Evolutionary conservation across 2,888 invertebrate species (phyloP).

Genomic region (Arrhopalites spinosus): DNA sequence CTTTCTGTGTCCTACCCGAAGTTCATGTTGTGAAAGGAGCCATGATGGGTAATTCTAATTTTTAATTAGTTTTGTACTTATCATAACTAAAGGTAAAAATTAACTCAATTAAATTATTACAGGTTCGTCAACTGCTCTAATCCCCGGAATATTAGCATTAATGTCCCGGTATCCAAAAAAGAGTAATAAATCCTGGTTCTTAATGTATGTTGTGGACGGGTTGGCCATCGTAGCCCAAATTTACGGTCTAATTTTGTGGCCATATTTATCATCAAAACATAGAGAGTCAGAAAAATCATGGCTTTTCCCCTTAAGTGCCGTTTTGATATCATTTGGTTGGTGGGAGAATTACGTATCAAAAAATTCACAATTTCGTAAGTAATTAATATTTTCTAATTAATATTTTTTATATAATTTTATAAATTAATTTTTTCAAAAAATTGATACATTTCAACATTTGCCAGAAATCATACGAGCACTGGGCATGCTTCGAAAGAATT

Average conservation of each 20-base stretch:
- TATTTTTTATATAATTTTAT: not conserved
- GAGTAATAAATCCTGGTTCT: not conserved
- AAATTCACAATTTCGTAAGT: constrained; percentile 23
- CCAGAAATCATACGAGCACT: constrained; percentile 54
- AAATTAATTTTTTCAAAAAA: too few species aligned
- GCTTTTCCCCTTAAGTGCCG: constrained; percentile 68
- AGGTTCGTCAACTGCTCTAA: too few species aligned
- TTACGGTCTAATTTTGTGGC: constrained; percentile 73
- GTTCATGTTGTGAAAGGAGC: constrained; percentile 62
- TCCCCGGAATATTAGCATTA: constrained; percentile 60
- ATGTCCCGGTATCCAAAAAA: constrained; percentile 39
- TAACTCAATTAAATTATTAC: too few species aligned
- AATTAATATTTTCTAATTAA: not conserved
- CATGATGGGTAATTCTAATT: constrained; percentile 61
- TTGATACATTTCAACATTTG: too few species aligned
- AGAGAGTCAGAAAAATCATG: constrained; percentile 62
- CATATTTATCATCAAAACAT: constrained; percentile 63
- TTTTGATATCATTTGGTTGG: constrained; percentile 77
- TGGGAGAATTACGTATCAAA: constrained; percentile 76
- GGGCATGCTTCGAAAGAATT: constrained; percentile 63
- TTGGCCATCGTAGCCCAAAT: constrained; percentile 69
- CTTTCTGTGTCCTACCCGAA: constrained; percentile 62
- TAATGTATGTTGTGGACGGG: constrained; percentile 61
- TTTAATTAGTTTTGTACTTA: too few species aligned
- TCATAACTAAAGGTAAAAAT: too few species aligned